Conservation (phyloP, 2,888 invertebrate genomes). For the Agrochola lychnidis region DNA sequence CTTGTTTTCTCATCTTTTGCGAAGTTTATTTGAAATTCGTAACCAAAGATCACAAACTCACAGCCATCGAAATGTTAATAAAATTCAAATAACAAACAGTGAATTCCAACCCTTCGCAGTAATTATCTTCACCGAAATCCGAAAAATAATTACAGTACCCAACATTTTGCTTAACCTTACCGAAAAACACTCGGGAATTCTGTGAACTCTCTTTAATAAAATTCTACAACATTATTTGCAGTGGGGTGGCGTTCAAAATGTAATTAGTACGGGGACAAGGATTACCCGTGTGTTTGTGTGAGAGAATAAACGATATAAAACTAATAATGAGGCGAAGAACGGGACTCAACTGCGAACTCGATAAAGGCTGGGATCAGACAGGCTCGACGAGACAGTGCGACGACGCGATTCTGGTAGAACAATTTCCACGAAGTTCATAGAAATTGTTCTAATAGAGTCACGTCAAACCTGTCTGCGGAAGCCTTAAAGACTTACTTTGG, state of each 20-base stretch:
- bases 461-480: not conserved
- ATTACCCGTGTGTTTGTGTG: constrained; percentile 56
- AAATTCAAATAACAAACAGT: constrained; percentile 10
- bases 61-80: constrained; percentile 12
- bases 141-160: constrained; percentile 40
- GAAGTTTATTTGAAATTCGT: not conserved
- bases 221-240: constrained; percentile 61
- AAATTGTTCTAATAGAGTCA: not conserved
- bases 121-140: constrained; percentile 15
- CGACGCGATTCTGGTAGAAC: not conserved
- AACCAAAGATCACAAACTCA: constrained; percentile 1
- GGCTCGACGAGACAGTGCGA: not conserved
- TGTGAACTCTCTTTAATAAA: constrained; percentile 61
- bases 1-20: not conserved
- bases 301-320: constrained; percentile 63
- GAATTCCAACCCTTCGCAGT: constrained; percentile 12
- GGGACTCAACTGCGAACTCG: constrained; percentile 13
- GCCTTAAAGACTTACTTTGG: constrained; percentile 2
- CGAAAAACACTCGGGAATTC: constrained; percentile 42
- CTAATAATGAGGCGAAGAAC: constrained; percentile 56
- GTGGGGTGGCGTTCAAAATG: constrained; percentile 68
- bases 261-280: constrained; percentile 68
- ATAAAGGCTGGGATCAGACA: not conserved
- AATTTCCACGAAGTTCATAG: not conserved
- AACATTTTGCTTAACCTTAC: constrained; percentile 37